phyloP scores from a whole-genome alignment of 2,797 vertebrate species.

The Diglossa cyanea region DNA sequence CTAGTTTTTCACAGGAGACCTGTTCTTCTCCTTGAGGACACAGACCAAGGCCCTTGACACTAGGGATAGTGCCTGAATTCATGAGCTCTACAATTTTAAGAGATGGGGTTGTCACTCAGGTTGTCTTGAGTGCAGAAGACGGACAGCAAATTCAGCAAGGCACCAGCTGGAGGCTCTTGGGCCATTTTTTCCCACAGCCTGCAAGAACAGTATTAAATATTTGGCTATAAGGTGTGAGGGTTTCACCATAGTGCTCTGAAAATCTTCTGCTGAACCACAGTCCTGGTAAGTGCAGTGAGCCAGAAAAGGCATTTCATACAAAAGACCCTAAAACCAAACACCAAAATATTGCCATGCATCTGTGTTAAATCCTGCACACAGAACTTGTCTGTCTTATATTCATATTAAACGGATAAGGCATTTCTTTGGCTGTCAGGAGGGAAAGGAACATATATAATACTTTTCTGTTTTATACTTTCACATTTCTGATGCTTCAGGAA shows the following conservation, averaged over 20 bases:
- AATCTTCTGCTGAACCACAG: neutral
- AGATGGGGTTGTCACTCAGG: neutral
- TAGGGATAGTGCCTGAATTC: neutral
- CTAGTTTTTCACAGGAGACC: neutral
- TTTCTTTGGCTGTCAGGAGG: neutral
- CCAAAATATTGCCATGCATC: neutral
- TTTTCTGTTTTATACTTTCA: neutral
- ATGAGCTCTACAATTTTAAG: neutral
- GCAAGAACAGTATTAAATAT: neutral
- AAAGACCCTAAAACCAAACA: neutral
- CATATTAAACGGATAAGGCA: neutral
- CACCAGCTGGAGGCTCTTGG: neutral
- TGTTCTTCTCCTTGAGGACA: neutral
- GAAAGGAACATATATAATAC: neutral
- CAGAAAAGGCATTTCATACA: neutral
- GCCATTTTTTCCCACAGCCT: neutral
- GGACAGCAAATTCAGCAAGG: neutral
- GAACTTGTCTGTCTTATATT: neutral
- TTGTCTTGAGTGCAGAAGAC: neutral
- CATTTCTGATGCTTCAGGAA: neutral
- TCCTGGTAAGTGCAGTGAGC: neutral
- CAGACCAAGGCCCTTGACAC: fast-evolving
- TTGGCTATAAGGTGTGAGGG: neutral
- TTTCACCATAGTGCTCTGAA: fast-evolving
- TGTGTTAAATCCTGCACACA: neutral